A percentile compares a stretch with the other conserved stretches of the same genome.
Conservation (phyloP, 2,113 vertebrate genomes). For the Oreochromis spilurus region DNA sequence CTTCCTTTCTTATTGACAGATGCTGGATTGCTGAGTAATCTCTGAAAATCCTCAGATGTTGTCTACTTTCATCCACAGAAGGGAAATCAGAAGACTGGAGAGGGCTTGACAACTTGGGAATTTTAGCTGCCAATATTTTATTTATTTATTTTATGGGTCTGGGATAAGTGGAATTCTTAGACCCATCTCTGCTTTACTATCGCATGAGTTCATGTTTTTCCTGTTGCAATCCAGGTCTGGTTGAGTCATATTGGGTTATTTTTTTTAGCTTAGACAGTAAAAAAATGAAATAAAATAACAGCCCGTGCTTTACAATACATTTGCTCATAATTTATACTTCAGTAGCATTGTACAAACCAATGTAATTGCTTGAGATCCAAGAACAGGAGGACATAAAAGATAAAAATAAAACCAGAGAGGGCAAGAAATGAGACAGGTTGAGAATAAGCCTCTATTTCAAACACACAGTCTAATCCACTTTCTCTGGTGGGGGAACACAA, state of each 20-base stretch:
- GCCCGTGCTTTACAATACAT: not conserved
- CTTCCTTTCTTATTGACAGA: not conserved
- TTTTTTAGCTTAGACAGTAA: not conserved
- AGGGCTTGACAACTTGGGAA: not conserved
- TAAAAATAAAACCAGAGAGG: not conserved
- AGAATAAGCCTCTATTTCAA: not conserved
- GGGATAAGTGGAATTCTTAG: not conserved
- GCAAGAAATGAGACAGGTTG: not conserved
- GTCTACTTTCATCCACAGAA: not conserved
- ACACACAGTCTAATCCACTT: not conserved
- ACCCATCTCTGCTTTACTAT: not conserved
- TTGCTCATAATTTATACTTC: not conserved
- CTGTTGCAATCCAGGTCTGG: not conserved
- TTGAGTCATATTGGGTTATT: not conserved
- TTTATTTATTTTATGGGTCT: not conserved
- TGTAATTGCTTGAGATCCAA: not conserved
- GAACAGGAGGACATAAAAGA: not conserved
- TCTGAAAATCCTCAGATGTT: constrained; percentile 13
- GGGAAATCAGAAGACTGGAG: not conserved
- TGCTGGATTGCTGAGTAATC: constrained; percentile 11
- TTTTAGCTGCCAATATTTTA: constrained; percentile 11
- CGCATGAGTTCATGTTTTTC: not conserved
- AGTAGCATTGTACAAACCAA: not conserved
- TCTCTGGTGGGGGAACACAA: not conserved
- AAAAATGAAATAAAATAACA: not conserved